A percentile compares a stretch with the other conserved stretches of the same genome.
phyloP scores from a whole-genome alignment of 2,888 invertebrate genomes.

The Callinectes sapidus region DNA sequence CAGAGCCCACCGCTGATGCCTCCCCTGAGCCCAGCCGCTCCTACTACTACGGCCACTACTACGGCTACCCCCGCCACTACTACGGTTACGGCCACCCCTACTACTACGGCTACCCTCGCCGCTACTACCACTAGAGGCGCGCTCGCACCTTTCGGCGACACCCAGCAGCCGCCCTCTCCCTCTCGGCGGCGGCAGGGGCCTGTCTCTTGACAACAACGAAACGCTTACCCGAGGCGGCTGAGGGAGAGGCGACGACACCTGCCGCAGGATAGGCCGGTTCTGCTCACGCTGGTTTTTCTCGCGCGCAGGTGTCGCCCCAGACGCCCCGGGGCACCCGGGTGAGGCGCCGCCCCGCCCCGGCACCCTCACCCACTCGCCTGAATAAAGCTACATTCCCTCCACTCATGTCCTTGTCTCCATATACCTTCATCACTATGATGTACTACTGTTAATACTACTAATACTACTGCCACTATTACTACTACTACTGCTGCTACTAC shows the following conservation, averaged over 20 bases:
- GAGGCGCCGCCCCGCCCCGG: background rate
- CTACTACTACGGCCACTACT: background rate
- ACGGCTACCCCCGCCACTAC: background rate
- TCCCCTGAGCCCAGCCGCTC: too few species aligned
- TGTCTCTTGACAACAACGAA: background rate
- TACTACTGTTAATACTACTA: background rate
- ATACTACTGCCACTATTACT: too few species aligned
- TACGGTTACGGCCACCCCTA: background rate
- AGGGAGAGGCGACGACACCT: conserved; percentile 19
- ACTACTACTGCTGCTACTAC: too few species aligned
- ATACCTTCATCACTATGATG: background rate
- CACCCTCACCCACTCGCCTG: background rate
- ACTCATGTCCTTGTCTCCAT: background rate
- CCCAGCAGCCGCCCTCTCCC: background rate
- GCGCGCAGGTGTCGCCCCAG: background rate
- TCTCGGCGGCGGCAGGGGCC: background rate
- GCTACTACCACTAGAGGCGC: background rate
- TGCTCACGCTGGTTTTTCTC: conserved; percentile 14
- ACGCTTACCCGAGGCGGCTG: conserved; percentile 7
- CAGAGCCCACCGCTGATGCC: background rate
- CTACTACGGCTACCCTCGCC: background rate
- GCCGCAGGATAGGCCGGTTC: background rate
- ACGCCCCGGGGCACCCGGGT: background rate
- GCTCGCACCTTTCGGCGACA: background rate
- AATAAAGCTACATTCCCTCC: background rate